Evolutionary conservation across 1,140 invertebrate species (phyloP).

Genomic region (Portunus trituberculatus): DNA sequence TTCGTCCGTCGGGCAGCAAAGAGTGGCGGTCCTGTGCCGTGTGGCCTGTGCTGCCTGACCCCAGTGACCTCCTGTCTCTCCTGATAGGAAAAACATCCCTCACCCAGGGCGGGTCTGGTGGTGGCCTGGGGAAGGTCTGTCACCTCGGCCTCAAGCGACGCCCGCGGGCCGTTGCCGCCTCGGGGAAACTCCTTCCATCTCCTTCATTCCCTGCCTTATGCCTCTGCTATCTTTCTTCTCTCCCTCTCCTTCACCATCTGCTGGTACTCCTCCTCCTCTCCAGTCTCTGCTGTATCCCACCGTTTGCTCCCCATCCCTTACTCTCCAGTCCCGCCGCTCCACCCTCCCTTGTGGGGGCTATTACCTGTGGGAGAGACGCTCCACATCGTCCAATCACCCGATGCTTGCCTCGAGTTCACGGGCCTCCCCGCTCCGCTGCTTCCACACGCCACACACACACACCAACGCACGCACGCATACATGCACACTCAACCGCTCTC

Average conservation of each 20-base stretch:
- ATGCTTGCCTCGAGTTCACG: not conserved
- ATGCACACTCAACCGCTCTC: not conserved
- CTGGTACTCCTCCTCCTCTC: too few species aligned
- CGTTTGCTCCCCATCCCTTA: not conserved
- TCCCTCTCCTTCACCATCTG: not conserved
- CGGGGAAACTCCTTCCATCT: not conserved
- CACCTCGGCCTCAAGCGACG: not conserved
- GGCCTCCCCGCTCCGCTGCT: conserved; percentile 4
- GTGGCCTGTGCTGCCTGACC: not conserved
- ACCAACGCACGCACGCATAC: not conserved
- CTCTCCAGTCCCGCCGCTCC: not conserved
- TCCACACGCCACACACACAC: not conserved
- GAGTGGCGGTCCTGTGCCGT: not conserved
- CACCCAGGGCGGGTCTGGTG: not conserved
- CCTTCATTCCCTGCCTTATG: not conserved
- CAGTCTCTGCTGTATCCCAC: too few species aligned
- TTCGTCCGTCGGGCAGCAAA: not conserved
- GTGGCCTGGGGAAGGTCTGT: not conserved
- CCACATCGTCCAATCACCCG: conserved; percentile 7
- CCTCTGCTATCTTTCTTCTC: not conserved
- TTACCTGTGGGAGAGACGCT: conserved; percentile 10
- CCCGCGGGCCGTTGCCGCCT: not conserved
- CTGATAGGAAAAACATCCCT: not conserved
- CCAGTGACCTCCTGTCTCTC: not conserved
- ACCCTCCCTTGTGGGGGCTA: not conserved